These are phyloP conservation scores for Campopleginae sp. DNA, from an alignment of 2,888 invertebrate species.

Conservation along the genomic window DNA sequence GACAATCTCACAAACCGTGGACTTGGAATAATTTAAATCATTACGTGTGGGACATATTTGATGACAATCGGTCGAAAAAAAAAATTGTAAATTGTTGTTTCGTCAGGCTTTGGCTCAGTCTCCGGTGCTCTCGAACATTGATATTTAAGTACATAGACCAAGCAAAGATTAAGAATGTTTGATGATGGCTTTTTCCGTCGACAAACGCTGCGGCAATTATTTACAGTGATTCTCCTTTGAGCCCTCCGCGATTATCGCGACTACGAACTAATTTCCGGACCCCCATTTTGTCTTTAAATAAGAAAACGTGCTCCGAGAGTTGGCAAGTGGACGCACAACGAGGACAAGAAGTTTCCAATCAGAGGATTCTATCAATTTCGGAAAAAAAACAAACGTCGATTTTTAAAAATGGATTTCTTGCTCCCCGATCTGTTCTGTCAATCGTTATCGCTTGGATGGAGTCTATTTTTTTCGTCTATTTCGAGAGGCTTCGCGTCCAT, in stretches of 20 bases:
- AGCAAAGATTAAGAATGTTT: constrained; percentile 78
- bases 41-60: not conserved
- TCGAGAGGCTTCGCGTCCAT: not conserved
- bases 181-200: constrained; percentile 76
- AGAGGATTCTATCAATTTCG: not conserved
- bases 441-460: not conserved
- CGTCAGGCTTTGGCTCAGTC: not conserved
- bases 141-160: constrained; percentile 16
- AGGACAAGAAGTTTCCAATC: not conserved
- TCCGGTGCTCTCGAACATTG: not conserved
- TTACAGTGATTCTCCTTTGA: constrained; percentile 74
- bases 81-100: constrained; percentile 1
- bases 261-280: constrained; percentile 59
- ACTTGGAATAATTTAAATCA: not conserved
- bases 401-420: constrained; percentile 23
- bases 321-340: not conserved
- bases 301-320: constrained; percentile 12
- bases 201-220: constrained; percentile 75
- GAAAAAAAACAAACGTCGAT: not conserved
- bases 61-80: not conserved
- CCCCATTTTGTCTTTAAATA: constrained; percentile 55
- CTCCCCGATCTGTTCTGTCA: constrained; percentile 8
- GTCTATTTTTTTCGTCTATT: not conserved
- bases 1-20: not conserved
- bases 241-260: constrained; percentile 72